Evolutionary conservation across 2,113 vertebrate species (phyloP).

Genomic region (Menura novaehollandiae): DNA sequence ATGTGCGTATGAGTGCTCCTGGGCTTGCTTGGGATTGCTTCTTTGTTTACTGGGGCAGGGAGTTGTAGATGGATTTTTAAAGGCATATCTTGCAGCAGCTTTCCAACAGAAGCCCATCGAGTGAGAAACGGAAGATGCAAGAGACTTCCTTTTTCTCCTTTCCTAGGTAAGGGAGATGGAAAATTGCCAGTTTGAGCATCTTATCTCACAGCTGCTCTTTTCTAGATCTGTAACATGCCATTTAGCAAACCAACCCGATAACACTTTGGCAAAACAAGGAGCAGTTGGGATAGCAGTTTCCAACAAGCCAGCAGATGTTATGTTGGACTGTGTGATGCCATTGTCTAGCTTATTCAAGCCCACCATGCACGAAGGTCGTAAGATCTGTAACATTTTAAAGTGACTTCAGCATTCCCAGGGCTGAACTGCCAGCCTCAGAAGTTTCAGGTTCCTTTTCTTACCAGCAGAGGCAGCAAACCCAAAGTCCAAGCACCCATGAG

Average conservation of each 20-base stretch:
- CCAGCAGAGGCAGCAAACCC: neutral
- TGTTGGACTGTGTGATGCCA: neutral
- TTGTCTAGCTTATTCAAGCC: neutral
- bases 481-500: neutral
- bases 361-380: neutral
- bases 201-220: neutral
- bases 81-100: neutral
- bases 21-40: neutral
- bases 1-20: fast-evolving
- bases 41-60: neutral
- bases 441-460: neutral
- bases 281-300: neutral
- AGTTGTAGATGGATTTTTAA: neutral
- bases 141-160: neutral
- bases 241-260: neutral
- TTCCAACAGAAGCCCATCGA: neutral
- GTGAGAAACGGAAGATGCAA: neutral
- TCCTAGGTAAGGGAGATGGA: neutral
- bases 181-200: neutral
- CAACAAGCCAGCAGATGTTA: neutral
- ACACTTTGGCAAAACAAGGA: neutral
- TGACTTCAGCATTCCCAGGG: neutral
- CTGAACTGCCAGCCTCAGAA: neutral
- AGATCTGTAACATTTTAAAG: neutral
- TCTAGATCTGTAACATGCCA: neutral